phyloP scores from a whole-genome alignment of 2,888 invertebrate genomes.

The Blastobasis lacticolella region DNA sequence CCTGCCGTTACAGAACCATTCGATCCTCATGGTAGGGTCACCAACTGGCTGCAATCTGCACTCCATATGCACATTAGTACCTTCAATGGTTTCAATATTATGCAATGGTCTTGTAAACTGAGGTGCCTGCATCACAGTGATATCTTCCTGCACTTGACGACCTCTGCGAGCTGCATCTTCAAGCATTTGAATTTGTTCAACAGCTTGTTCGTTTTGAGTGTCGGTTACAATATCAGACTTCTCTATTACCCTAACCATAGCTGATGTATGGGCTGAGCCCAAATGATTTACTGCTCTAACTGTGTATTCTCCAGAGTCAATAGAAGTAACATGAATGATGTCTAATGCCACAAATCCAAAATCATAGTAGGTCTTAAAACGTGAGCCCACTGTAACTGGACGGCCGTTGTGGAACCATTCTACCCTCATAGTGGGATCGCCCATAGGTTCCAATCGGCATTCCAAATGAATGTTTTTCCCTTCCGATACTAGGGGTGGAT shows the following conservation, averaged over 20 bases:
- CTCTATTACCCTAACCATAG: slow-evolving; percentile 90
- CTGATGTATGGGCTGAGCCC: slow-evolving; percentile 93
- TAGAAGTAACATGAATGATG: slow-evolving; percentile 93
- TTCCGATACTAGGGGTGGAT: slow-evolving; percentile 88
- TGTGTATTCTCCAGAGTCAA: slow-evolving; percentile 97
- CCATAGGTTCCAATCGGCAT: slow-evolving; percentile 94
- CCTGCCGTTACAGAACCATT: slow-evolving; percentile 97
- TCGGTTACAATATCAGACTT: slow-evolving; percentile 89
- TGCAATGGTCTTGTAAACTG: slow-evolving; percentile 91
- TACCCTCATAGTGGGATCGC: slow-evolving; percentile 95
- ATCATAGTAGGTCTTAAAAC: slow-evolving; percentile 96
- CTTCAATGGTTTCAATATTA: slow-evolving; percentile 91
- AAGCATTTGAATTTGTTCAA: slow-evolving; percentile 92
- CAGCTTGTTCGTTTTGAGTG: slow-evolving; percentile 92
- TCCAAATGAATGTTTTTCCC: slow-evolving; percentile 94
- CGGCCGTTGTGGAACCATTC: slow-evolving; percentile 97
- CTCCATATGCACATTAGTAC: slow-evolving; percentile 93
- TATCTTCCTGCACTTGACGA: slow-evolving; percentile 84
- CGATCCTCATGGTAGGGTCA: slow-evolving; percentile 92
- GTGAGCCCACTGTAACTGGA: slow-evolving; percentile 89
- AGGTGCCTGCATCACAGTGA: slow-evolving; percentile 88
- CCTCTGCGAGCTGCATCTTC: slow-evolving; percentile 85
- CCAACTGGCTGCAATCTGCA: slow-evolving; percentile 93
- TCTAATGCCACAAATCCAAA: slow-evolving; percentile 98
- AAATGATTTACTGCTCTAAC: slow-evolving; percentile 94